Evolutionary conservation across 1,140 invertebrate genomes (phyloP), one percentile per base, ranked within the genome.

Genomic region (Cepaea nemoralis): DNA sequence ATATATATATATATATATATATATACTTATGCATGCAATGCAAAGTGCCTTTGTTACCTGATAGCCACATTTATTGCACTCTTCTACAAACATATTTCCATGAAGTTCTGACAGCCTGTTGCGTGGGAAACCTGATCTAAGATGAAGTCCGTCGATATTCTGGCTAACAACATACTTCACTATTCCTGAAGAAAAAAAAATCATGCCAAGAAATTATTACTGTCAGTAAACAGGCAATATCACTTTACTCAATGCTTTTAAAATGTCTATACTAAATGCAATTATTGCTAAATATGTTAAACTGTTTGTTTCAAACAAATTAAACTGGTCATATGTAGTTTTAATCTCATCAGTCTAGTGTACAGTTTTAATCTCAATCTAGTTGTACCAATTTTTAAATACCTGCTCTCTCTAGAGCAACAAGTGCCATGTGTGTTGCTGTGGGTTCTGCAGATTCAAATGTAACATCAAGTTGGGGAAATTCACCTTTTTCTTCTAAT

Each of bases 61-160:
- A 39, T 85, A 83, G 91, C 94, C 93, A 93, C 98, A 99, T 88
- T 95, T 94, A 87, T 95, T 94, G 91, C 98, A 99, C 89, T 97
- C 94, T 91, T 98, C 97, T 59, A 96, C 93, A 92, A 98, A 99
- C 95, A 99, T 99, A 91, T 99, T 99, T 40, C 98, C 98, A 93
- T 99, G 98, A 45, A 99, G 92, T 92, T 99, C 98, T 37, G 97
- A 94, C 77, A 99, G 91, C 89, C 94, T 92, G 85, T 94, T 93
- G 73, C 97, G 93, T 2, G 94, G 91, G 82, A 99, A 91, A 24
- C 97, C 97, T 55, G 96, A 97, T 86, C 95, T 94, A n/a, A 98
- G 91, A 93, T 99, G 97, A 39, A 99, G 92, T 0, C 98, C 98
- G 94, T 99, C 98, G 88, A 99, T 98, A 92, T 99, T 99, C 91